phyloP scores from a whole-genome alignment of 2,888 invertebrate species.

The Eugnorisma glareosa region DNA sequence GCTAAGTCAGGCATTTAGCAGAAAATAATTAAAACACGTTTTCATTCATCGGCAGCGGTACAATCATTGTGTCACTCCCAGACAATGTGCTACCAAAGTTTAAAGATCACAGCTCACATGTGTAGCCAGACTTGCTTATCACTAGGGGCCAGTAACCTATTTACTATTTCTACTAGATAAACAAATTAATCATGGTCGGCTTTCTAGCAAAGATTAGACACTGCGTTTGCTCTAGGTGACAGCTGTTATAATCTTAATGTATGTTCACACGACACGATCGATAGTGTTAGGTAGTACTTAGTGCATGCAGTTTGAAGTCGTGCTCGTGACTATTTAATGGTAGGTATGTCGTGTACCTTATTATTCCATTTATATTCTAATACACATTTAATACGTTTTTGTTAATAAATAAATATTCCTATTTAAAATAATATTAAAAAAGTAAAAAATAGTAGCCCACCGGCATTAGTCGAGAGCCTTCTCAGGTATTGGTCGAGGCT shows the following conservation, averaged over 20 bases:
- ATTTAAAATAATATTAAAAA: no score
- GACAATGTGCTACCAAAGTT: conserved; percentile 6
- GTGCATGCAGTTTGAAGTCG: background rate
- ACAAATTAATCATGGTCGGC: conserved; percentile 4
- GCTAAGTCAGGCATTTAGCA: background rate
- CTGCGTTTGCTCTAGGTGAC: background rate
- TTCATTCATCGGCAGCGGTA: background rate
- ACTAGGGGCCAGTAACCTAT: conserved; percentile 6
- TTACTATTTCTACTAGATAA: conserved; percentile 24
- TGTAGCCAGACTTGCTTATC: conserved; percentile 26
- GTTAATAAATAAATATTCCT: no score
- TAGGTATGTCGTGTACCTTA: background rate
- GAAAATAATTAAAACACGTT: background rate
- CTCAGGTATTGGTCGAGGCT: no score
- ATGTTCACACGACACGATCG: conserved; percentile 11
- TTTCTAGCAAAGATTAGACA: conserved; percentile 27
- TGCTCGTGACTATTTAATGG: background rate
- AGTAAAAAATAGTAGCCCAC: no score
- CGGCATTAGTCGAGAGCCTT: no score
- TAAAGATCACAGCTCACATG: conserved; percentile 17
- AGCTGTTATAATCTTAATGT: conserved; percentile 4
- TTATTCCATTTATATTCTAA: no score
- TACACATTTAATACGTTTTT: no score
- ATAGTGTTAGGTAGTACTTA: background rate
- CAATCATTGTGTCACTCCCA: background rate